Conservation (phyloP, 1,140 invertebrate genomes). For the Hestina assimilis region DNA sequence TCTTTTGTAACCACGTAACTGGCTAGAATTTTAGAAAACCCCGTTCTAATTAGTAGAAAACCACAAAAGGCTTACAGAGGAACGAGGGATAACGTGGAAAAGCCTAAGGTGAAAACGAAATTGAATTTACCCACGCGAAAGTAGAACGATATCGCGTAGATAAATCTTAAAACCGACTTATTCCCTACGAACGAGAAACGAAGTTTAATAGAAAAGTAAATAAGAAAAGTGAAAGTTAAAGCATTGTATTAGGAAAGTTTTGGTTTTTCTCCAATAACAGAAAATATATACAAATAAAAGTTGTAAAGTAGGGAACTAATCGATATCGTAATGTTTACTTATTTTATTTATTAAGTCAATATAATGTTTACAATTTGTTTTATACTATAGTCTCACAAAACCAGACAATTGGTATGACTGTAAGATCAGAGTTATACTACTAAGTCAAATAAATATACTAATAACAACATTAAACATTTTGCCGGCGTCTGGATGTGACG, state of each 20-base stretch:
- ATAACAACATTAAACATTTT: no score
- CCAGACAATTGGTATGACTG: no score
- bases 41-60: conserved; percentile 18
- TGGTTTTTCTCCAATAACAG: conserved; percentile 35
- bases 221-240: conserved; percentile 64
- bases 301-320: no score
- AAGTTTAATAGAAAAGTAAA: conserved; percentile 75
- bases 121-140: conserved; percentile 67
- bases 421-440: no score
- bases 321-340: no score
- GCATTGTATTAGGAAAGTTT: conserved; percentile 61
- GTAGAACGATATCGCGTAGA: conserved; percentile 68
- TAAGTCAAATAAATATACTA: no score
- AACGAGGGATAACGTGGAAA: conserved; percentile 23
- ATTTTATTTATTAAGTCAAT: no score
- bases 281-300: not conserved
- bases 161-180: conserved; percentile 64
- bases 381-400: no score
- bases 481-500: no score
- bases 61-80: conserved; percentile 4
- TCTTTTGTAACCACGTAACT: no score
- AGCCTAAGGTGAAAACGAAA: conserved; percentile 69
- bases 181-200: conserved; percentile 46
- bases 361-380: no score
- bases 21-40: no score